These are phyloP conservation scores for Ophioderma brevispina DNA, from an alignment of 35 echinoderm and acorn worm species.

Conservation along the genomic window DNA sequence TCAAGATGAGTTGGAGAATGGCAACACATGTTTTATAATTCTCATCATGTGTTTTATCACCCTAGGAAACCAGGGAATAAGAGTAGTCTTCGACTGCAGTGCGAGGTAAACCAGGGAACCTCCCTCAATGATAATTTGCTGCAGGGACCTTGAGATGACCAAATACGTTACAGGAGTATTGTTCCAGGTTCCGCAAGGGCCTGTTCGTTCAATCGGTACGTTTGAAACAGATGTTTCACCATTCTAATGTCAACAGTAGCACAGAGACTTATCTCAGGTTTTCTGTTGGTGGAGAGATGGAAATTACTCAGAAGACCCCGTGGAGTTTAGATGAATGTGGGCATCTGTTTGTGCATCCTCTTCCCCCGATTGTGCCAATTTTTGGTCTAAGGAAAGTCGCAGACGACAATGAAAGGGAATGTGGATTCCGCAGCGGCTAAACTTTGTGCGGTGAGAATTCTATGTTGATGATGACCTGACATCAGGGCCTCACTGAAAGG, in stretches of 20 bases:
- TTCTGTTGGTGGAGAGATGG: constrained; percentile 62
- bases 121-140: constrained; percentile 42
- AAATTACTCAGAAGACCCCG: background rate
- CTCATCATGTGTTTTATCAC: constrained; percentile 62
- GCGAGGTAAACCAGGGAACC: background rate
- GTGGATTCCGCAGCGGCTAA: constrained; percentile 23
- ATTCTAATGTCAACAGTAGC: constrained; percentile 23
- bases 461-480: constrained; percentile 57
- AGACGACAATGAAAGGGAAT: constrained; percentile 26
- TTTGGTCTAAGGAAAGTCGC: constrained; percentile 66
- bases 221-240: constrained; percentile 60
- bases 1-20: constrained; percentile 34
- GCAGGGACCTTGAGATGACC: constrained; percentile 31
- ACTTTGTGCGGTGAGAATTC: constrained; percentile 15
- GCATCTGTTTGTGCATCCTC: constrained; percentile 71
- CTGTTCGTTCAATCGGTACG: constrained; percentile 58
- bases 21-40: constrained; percentile 45
- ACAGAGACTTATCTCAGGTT: constrained; percentile 32
- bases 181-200: constrained; percentile 25
- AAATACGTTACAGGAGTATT: constrained; percentile 42
- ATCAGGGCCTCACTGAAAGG: background rate
- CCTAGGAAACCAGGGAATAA: constrained; percentile 22
- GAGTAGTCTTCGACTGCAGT: constrained; percentile 19
- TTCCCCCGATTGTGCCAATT: constrained; percentile 70
- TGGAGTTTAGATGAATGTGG: constrained; percentile 39